Conservation (phyloP, 2,797 vertebrate genomes). For the Ammospiza maritima region DNA sequence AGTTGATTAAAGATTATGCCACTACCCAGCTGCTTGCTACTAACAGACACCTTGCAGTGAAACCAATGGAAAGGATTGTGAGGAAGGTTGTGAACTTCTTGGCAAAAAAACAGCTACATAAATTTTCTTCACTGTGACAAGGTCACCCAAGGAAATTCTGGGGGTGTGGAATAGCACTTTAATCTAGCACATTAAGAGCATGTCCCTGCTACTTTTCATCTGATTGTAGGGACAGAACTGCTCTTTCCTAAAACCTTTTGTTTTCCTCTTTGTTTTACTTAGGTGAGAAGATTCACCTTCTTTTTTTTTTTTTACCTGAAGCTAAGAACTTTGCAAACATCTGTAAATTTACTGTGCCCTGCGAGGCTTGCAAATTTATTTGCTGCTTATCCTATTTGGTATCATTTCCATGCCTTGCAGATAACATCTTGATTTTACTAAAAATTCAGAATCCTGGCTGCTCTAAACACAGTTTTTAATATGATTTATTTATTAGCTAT, state of each 20-base stretch:
- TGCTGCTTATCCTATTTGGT: background rate
- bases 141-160: background rate
- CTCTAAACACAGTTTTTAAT: background rate
- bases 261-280: background rate
- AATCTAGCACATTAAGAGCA: background rate
- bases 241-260: background rate
- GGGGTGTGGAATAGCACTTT: background rate
- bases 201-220: background rate
- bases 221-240: background rate
- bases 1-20: background rate
- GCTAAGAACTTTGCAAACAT: background rate
- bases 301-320: background rate
- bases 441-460: background rate
- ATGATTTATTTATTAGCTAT: background rate
- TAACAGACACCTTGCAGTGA: background rate
- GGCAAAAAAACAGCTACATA: background rate
- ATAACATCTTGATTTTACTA: background rate
- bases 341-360: background rate
- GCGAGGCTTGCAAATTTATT: background rate
- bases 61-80: background rate
- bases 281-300: background rate
- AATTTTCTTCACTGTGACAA: background rate
- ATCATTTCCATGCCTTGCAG: background rate
- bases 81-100: accelerated
- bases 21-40: background rate